Conservation (phyloP, 2,888 invertebrate genomes). For the Leistus spinibarbis region DNA sequence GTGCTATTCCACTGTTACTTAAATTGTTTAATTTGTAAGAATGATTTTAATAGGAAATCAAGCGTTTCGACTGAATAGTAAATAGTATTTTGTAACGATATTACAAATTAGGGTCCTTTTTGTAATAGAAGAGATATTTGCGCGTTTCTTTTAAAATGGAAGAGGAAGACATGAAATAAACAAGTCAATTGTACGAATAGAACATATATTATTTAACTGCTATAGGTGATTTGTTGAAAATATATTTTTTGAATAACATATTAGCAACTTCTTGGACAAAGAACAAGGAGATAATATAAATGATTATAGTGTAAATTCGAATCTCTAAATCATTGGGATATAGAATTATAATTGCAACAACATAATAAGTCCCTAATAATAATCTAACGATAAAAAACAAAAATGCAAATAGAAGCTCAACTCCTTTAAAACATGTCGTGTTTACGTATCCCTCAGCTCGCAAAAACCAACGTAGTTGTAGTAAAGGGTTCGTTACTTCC, state of each 20-base stretch:
- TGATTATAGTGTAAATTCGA: constrained; percentile 46
- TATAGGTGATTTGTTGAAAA: background rate
- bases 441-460: constrained; percentile 60
- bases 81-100: too few relatives aligned
- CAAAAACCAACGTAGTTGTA: constrained; percentile 69
- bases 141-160: too few relatives aligned
- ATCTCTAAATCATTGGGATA: constrained; percentile 57
- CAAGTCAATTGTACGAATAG: too few relatives aligned
- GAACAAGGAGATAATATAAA: constrained; percentile 54
- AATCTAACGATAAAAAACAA: constrained; percentile 61
- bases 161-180: too few relatives aligned
- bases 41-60: too few relatives aligned
- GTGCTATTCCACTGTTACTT: too few relatives aligned
- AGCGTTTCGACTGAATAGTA: too few relatives aligned
- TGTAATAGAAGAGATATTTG: too few relatives aligned
- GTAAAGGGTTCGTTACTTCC: constrained; percentile 67
- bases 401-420: constrained; percentile 61
- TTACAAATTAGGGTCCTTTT: too few relatives aligned
- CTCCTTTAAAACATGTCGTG: constrained; percentile 55
- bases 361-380: constrained; percentile 61
- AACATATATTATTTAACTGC: background rate
- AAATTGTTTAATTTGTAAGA: too few relatives aligned
- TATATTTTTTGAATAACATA: background rate
- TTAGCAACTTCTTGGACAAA: constrained; percentile 43
- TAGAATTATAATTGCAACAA: constrained; percentile 56